phyloP scores from a whole-genome alignment of 2,797 vertebrate species.

The Triplophysa yarkandensis region DNA sequence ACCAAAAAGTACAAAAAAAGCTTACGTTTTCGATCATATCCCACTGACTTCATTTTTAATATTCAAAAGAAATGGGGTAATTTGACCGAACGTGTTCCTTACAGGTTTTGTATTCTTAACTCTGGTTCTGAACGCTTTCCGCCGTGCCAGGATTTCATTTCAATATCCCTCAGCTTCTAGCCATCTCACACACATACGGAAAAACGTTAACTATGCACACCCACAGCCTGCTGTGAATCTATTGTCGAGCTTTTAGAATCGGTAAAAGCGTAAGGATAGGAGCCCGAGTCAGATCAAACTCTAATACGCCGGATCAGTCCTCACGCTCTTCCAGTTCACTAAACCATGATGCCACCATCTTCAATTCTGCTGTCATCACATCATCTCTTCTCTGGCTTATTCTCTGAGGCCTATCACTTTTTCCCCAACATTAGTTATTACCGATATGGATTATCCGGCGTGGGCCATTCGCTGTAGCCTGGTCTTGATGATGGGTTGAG shows the following conservation, averaged over 20 bases:
- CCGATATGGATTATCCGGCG: conserved; percentile 52
- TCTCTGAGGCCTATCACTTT: conserved; percentile 56
- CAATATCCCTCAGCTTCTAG: conserved; percentile 6
- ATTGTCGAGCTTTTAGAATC: conserved; percentile 38
- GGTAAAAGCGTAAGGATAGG: conserved; percentile 41
- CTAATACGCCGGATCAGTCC: conserved; percentile 27
- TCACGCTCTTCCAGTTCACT: conserved; percentile 56
- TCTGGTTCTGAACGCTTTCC: not conserved
- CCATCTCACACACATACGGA: conserved; percentile 5
- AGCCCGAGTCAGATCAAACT: conserved; percentile 40
- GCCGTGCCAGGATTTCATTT: conserved; percentile 25
- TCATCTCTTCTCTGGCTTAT: conserved; percentile 55
- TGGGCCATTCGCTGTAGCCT: conserved; percentile 56
- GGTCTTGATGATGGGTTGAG: conserved; percentile 53
- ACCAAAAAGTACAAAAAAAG: no score
- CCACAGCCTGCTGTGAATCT: conserved; percentile 32
- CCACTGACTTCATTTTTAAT: not conserved
- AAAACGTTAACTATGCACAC: conserved; percentile 13
- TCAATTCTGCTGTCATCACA: conserved; percentile 64
- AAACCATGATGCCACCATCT: conserved; percentile 54
- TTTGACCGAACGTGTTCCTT: not conserved
- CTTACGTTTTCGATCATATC: no score
- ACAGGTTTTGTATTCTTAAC: not conserved
- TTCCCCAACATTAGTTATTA: conserved; percentile 46
- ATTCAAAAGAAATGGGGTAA: not conserved